Conservation (phyloP, 53 echinoderm and acorn worm species). For the Glandiceps talaboti region DNA sequence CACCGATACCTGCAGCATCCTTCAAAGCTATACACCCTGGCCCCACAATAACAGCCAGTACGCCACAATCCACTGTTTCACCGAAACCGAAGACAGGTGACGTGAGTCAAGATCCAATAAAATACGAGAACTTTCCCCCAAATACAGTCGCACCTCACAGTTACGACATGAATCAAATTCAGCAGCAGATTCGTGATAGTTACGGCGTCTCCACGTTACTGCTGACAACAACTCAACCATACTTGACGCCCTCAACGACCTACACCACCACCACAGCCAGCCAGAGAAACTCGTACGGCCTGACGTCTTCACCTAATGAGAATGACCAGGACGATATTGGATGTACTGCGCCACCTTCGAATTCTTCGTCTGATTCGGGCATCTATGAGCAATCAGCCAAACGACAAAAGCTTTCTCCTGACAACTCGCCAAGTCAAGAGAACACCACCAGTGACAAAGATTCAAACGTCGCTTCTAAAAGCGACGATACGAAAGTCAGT, state of each 20-base stretch:
- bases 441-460: not conserved
- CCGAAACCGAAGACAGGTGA: not conserved
- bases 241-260: not conserved
- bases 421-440: constrained; percentile 4
- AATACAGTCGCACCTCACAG: not conserved
- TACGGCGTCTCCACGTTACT: not conserved
- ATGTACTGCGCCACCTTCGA: constrained; percentile 28
- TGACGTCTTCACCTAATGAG: not conserved
- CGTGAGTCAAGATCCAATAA: not conserved
- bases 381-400: constrained; percentile 16
- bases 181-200: not conserved
- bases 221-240: not conserved
- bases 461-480: not conserved
- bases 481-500: not conserved
- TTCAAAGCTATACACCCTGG: not conserved
- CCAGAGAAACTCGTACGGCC: not conserved
- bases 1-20: not conserved
- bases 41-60: not conserved
- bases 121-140: not conserved
- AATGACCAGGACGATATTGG: not conserved
- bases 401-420: constrained; percentile 23
- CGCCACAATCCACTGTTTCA: not conserved
- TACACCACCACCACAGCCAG: not conserved
- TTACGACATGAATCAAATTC: not conserved
- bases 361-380: constrained; percentile 16